phyloP scores from a whole-genome alignment of 2,113 vertebrate species.

The Pomatorhinus ruficollis region DNA sequence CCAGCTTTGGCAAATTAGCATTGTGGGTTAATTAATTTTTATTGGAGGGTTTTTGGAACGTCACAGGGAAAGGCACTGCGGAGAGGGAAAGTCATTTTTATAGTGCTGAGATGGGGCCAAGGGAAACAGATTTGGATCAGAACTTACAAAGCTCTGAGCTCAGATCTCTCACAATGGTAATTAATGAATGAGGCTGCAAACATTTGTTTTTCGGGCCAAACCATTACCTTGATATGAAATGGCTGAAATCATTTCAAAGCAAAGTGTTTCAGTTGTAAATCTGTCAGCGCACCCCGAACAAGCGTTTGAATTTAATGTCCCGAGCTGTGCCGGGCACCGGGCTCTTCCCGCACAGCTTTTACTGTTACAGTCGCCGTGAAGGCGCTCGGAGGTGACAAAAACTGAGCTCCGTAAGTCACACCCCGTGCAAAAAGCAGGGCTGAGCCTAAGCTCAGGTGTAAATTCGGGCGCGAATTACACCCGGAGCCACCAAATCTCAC shows the following conservation, averaged over 20 bases:
- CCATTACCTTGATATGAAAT: neutral
- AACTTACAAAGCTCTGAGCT: neutral
- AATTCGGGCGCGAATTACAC: neutral
- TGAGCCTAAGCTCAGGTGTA: neutral
- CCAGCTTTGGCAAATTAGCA: neutral
- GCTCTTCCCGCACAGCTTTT: neutral
- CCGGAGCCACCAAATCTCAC: neutral
- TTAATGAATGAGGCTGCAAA: conserved; percentile 15
- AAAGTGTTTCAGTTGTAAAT: conserved; percentile 25
- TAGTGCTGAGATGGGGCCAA: neutral
- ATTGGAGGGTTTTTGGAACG: neutral
- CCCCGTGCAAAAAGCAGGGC: neutral
- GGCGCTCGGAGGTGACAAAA: neutral
- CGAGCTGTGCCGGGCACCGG: neutral
- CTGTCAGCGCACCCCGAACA: neutral
- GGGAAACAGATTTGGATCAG: conserved; percentile 25
- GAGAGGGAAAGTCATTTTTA: neutral
- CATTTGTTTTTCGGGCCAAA: conserved; percentile 30
- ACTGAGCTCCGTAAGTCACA: neutral
- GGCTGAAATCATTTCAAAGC: conserved; percentile 4
- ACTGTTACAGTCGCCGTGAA: neutral
- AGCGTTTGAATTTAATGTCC: neutral
- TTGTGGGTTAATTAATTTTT: neutral
- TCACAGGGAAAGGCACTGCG: neutral
- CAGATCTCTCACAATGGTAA: neutral